These are phyloP conservation scores for Malurus leucopterus DNA, from an alignment of 2,797 vertebrate species.

Conservation along the genomic window DNA sequence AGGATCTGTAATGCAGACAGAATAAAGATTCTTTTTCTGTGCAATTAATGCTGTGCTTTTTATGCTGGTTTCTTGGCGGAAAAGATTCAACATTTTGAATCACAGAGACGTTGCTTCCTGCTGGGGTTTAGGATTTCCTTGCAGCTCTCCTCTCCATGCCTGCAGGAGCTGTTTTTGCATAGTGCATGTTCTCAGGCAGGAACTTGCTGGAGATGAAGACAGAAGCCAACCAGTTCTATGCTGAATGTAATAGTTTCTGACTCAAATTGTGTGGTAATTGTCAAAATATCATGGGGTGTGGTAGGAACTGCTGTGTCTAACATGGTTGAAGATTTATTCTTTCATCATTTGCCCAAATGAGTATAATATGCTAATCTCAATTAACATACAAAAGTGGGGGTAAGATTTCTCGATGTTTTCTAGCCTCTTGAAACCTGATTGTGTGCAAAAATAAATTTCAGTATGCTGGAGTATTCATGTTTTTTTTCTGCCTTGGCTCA, in stretches of 20 bases:
- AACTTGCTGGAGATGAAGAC: not conserved
- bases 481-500: not conserved
- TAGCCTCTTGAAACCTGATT: not conserved
- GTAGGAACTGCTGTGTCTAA: not conserved
- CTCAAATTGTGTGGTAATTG: not conserved
- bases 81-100: slow-evolving; percentile 7
- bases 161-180: not conserved
- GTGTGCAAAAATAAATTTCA: not conserved
- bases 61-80: not conserved
- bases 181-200: not conserved
- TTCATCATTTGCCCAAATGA: not conserved
- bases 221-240: not conserved
- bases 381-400: not conserved
- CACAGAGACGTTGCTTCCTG: slow-evolving; percentile 8
- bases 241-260: slow-evolving; percentile 14
- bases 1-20: not conserved
- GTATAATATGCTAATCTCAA: not conserved
- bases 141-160: not conserved
- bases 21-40: not conserved
- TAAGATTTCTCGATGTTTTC: not conserved
- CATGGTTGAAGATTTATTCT: not conserved
- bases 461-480: not conserved
- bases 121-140: slow-evolving; percentile 44
- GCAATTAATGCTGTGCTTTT: not conserved
- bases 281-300: slow-evolving; percentile 3